Conservation (phyloP, 2,113 vertebrate genomes). For the Odobenus rosmarus region DNA sequence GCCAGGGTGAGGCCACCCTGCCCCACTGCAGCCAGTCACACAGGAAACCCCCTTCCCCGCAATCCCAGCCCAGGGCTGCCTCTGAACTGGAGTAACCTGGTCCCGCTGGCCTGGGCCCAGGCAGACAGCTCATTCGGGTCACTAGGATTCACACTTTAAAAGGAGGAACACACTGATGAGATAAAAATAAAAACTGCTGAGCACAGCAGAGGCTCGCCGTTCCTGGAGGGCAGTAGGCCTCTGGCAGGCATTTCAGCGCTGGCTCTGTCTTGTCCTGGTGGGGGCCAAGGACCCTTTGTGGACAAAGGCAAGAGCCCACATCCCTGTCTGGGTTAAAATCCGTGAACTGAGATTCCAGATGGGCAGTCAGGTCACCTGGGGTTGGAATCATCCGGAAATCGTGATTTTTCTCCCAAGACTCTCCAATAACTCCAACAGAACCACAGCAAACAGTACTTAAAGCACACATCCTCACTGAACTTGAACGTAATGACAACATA, state of each 20-base stretch:
- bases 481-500: fast-evolving
- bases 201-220: background rate
- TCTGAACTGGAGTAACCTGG: constrained; percentile 73
- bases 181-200: constrained; percentile 80
- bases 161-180: constrained; percentile 76
- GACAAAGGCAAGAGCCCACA: background rate
- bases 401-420: background rate
- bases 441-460: background rate
- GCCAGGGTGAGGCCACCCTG: background rate
- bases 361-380: background rate
- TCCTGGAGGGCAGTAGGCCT: constrained; percentile 48
- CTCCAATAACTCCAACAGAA: background rate
- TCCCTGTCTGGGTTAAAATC: background rate
- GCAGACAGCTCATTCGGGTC: constrained; percentile 82
- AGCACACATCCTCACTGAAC: background rate
- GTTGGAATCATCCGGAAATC: background rate
- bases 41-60: background rate
- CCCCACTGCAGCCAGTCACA: fast-evolving
- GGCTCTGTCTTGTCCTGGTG: background rate
- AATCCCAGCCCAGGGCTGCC: constrained; percentile 2
- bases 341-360: background rate
- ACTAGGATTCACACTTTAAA: constrained; percentile 76
- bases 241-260: background rate
- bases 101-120: constrained; percentile 83
- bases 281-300: background rate